Base-by-base conservation (phyloP, 2,888 invertebrate genomes). In the Girardia tigrina region DNA sequence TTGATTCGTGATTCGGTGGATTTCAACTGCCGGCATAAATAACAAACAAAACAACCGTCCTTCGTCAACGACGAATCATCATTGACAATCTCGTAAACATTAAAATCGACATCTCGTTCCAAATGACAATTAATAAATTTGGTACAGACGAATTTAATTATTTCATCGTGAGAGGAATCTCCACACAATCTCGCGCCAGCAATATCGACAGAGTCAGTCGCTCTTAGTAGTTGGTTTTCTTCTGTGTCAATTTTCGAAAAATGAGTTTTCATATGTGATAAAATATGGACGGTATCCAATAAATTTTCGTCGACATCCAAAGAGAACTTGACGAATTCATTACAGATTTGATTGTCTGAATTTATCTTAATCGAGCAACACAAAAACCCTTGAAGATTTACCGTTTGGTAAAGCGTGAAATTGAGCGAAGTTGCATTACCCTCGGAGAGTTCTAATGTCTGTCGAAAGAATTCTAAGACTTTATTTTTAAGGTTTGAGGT, bases 91-190 rank as follows among this genome's bases (percentile, higher is more conserved):
- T 56, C 56, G n/a, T 56, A 56, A 4, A 56, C 56, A 16, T 56
- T 56, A n/a, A 56, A 56, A 56, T 56, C 56, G n/a, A 56, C 23
- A 56, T 56, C n/a, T 56, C 23, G 56, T n/a, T 6, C n/a, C 56
- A 56, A 56, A 4, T 56, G 56, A 23, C 56, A 56, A 16, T 56
- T n/a, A 2, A 56, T 56, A n/a, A 56, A 56, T 56, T 56, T 56
- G 6, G 4, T 6, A 4, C 23, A 4, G 4, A 23, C 56, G 4
- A 56, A 56, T 56, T 56, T 56, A 12, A 56, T 56, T 4, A 56
- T 56, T 56, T 56, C 56, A 56, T 56, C 23, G 56, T 56, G 56
- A 56, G 23, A 20, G n/a, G 4, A 16, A 56, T 56, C n/a, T 6
- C 23, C 23, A 23, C 8, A 56, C 56, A 56, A 56, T 56, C 23